Percentiles rank a stretch among this genome's conserved stretches.
Conservation (phyloP, 2,888 invertebrate species). For the Stenurella melanura region DNA sequence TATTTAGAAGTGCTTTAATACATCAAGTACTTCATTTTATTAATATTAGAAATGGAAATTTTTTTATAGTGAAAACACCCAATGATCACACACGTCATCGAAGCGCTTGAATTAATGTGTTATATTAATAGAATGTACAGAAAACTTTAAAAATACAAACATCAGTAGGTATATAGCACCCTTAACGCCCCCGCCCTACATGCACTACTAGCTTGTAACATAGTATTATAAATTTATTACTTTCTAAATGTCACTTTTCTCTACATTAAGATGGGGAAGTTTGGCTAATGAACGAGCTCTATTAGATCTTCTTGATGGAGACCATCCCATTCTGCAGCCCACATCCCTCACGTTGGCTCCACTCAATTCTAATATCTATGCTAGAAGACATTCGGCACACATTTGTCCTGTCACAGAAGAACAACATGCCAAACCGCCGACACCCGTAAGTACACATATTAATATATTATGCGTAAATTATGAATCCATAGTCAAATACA, state of each 20-base stretch:
- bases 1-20: no score
- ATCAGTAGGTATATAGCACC: constrained; percentile 20
- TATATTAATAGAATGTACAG: no score
- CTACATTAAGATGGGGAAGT: constrained; percentile 67
- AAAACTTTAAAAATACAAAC: no score
- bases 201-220: constrained; percentile 19
- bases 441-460: constrained; percentile 45
- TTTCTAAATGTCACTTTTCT: constrained; percentile 42
- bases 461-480: constrained; percentile 9
- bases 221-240: constrained; percentile 37
- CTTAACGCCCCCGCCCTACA: constrained; percentile 12
- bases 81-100: no score
- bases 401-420: constrained; percentile 67
- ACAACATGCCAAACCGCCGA: constrained; percentile 42
- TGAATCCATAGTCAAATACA: not conserved
- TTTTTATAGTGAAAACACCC: no score
- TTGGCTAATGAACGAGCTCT: constrained; percentile 67
- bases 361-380: constrained; percentile 69
- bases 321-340: constrained; percentile 64
- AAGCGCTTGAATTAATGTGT: no score
- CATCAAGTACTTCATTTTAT: no score
- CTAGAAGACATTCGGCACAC: constrained; percentile 71
- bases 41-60: no score
- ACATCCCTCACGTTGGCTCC: constrained; percentile 69
- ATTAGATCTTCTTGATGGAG: constrained; percentile 67